Percentiles rank a stretch among this genome's conserved stretches.
Conservation (phyloP, 2,797 vertebrate species). For the Gila robusta region DNA sequence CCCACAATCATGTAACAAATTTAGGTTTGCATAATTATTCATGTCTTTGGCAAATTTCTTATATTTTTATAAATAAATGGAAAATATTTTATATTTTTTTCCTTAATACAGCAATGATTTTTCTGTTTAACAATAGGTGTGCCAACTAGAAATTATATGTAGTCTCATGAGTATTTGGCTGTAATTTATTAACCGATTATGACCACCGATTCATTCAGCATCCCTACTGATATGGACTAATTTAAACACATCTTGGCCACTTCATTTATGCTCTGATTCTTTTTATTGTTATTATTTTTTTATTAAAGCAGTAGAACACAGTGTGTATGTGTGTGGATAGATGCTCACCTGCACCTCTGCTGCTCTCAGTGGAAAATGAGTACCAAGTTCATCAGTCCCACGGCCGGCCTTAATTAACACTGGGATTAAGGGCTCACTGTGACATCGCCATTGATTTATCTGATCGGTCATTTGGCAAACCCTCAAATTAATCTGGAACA, state of each 20-base stretch:
- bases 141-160: not conserved
- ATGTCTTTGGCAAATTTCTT: not conserved
- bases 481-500: constrained; percentile 8
- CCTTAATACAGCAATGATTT: too few species aligned
- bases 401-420: constrained; percentile 30
- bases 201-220: not conserved
- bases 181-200: not conserved
- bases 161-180: not conserved
- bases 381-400: constrained; percentile 33
- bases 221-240: not conserved
- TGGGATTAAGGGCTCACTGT: constrained; percentile 31
- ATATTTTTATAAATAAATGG: not conserved
- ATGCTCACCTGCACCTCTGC: constrained; percentile 12
- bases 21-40: not conserved
- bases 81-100: too few species aligned
- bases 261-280: not conserved
- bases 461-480: constrained; percentile 30
- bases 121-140: not conserved
- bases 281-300: constrained; percentile 13
- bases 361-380: constrained; percentile 8
- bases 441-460: constrained; percentile 29
- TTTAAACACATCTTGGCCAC: not conserved
- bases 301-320: constrained; percentile 14
- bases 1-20: too few species aligned
- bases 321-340: constrained; percentile 20